These are phyloP conservation scores for Noctua fimbriata DNA, from an alignment of 2,888 invertebrate species.

Conservation along the genomic window DNA sequence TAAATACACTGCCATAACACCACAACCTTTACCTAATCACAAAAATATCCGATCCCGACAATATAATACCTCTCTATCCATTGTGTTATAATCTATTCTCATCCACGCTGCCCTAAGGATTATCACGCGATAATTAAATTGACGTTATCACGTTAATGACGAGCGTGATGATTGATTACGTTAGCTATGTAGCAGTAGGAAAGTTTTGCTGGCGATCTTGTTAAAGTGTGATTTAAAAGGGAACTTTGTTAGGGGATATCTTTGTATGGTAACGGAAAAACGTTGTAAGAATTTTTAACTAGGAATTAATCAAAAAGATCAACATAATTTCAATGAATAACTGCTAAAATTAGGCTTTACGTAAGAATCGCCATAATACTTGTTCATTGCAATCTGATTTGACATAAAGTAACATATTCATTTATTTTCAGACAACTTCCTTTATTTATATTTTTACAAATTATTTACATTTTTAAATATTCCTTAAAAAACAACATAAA, in stretches of 20 bases:
- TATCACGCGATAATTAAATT: slow-evolving; percentile 62
- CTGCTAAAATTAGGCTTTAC: no score
- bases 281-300: background rate
- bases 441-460: no score
- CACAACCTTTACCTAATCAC: slow-evolving; percentile 9
- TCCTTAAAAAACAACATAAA: no score
- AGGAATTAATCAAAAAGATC: background rate
- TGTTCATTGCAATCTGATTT: no score
- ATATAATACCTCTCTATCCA: slow-evolving; percentile 48
- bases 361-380: no score
- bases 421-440: no score
- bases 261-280: background rate
- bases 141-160: slow-evolving; percentile 64
- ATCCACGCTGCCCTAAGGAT: slow-evolving; percentile 57
- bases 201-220: slow-evolving; percentile 40
- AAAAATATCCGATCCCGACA: slow-evolving; percentile 53
- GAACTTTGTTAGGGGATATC: background rate
- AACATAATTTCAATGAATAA: background rate
- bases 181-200: slow-evolving; percentile 17
- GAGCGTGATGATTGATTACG: slow-evolving; percentile 67
- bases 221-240: slow-evolving; percentile 30
- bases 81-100: slow-evolving; percentile 54
- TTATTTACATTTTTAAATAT: no score
- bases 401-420: no score
- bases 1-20: background rate